Conservation (phyloP, 2,797 vertebrate genomes). For the Numenius phaeopus region DNA sequence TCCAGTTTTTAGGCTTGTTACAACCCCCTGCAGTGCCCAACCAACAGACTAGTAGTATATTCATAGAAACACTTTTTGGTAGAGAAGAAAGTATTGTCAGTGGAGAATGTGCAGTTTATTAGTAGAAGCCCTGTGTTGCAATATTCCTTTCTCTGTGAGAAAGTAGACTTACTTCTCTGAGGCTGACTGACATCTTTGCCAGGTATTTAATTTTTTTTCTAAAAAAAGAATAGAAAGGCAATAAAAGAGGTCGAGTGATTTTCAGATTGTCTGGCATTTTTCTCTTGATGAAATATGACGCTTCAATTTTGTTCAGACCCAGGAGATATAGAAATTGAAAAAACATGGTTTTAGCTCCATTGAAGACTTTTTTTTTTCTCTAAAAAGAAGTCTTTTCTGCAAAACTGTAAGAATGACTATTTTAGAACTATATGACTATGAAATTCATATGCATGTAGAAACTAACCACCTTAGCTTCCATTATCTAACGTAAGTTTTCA, state of each 20-base stretch:
- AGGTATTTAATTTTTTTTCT: neutral
- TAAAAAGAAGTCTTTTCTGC: neutral
- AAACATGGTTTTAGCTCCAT: neutral
- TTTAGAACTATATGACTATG: neutral
- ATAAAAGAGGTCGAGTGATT: neutral
- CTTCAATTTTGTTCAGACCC: constrained; percentile 25
- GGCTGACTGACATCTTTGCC: neutral
- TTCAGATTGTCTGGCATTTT: constrained; percentile 19
- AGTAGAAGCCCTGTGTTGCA: neutral
- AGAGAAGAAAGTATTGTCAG: neutral
- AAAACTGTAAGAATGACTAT: neutral
- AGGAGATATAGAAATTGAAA: neutral
- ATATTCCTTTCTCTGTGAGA: neutral
- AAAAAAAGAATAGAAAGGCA: neutral
- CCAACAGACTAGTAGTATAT: neutral
- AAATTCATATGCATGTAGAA: neutral
- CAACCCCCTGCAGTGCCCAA: no score
- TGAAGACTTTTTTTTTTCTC: neutral
- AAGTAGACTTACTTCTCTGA: neutral
- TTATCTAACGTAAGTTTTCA: neutral
- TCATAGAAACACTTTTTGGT: neutral
- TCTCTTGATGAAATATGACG: constrained; percentile 6
- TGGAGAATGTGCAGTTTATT: neutral
- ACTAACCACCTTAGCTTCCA: neutral
- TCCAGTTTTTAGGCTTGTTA: neutral